phyloP scores from a whole-genome alignment of 2,113 vertebrate species.

The Chauna torquata region DNA sequence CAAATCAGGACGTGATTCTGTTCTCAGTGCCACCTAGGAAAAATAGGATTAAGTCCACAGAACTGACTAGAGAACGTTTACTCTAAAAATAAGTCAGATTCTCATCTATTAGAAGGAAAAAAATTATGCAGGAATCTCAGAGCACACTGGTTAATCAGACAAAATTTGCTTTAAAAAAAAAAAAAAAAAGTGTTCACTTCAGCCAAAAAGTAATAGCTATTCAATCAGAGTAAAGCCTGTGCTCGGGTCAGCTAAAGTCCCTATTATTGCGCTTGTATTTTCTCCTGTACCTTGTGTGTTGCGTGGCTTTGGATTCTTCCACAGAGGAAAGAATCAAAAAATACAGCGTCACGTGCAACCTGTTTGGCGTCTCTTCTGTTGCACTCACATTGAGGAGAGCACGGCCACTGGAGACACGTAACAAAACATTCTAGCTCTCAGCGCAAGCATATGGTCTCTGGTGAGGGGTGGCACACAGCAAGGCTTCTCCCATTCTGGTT shows the following conservation, averaged over 20 bases:
- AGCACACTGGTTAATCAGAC: not conserved
- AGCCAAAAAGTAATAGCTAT: not conserved
- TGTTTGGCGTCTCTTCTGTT: not conserved
- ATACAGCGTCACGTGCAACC: not conserved
- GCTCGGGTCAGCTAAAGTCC: not conserved
- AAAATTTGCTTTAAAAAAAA: not conserved
- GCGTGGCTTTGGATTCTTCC: not conserved
- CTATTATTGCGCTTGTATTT: not conserved
- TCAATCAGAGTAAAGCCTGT: not conserved
- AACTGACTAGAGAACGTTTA: not conserved
- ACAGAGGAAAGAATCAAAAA: not conserved
- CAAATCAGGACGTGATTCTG: not conserved
- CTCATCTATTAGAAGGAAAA: not conserved
- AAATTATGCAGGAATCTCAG: not conserved
- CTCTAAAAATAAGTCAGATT: not conserved
- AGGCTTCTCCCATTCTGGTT: rapidly evolving
- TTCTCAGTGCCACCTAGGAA: not conserved
- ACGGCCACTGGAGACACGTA: not conserved
- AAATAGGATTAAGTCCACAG: not conserved
- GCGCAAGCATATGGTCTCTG: not conserved
- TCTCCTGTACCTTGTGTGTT: not conserved
- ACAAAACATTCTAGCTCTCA: not conserved
- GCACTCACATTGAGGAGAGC: not conserved
- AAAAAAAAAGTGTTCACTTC: not conserved
- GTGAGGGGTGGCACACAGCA: not conserved